Base-by-base conservation (phyloP, 2,797 vertebrate species). In the Parotocinclus haroldoi region DNA sequence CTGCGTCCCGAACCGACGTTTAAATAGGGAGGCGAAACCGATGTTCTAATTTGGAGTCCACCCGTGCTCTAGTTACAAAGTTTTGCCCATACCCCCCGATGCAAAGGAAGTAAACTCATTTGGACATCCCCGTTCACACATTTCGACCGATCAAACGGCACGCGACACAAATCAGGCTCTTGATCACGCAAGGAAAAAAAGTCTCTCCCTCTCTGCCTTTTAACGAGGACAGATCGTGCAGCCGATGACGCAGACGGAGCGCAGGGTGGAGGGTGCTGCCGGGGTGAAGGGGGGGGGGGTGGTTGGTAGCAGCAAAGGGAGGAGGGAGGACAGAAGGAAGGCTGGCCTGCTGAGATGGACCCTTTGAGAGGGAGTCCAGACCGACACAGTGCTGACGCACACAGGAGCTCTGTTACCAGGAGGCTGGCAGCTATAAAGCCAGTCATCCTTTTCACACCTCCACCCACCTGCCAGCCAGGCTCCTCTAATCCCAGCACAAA, bases 401-500 rank as follows among this genome's bases (percentile, higher is more conserved):
- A 58, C 38, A 45, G 18, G 13, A 36, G 63, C 61, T 52, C 64
- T 18, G 58, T 77, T 79, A 79, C 77, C 77, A 76, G 46, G 73
- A 73, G 73, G 73, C 71, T 53, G 60, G 55, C 18, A 11, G 73
- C 77, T 71, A 77, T 76, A 76, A 78, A 80, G 66, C 69, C 57
- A 78, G 63, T 78, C 74, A 80, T 76, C 76, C 72, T 73, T 69
- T 72, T 76, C 72, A 73, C 79, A 68, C 72, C 45, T 61, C 62
- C 48, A 68, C 68, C 68, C 69, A 62, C 58, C 55, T 39, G 52
- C 69, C 62, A 70, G 63, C 63, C 56, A 66, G 67, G 70, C 69
- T 81, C 71, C 78, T 71, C 60, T 79, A 76, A 82, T 77, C 75
- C 66, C 69, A 60, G 64, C 56, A 63, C 76, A 80, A 81, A 78